Conservation (phyloP, 2,888 invertebrate species). For the Cinara cedri region DNA sequence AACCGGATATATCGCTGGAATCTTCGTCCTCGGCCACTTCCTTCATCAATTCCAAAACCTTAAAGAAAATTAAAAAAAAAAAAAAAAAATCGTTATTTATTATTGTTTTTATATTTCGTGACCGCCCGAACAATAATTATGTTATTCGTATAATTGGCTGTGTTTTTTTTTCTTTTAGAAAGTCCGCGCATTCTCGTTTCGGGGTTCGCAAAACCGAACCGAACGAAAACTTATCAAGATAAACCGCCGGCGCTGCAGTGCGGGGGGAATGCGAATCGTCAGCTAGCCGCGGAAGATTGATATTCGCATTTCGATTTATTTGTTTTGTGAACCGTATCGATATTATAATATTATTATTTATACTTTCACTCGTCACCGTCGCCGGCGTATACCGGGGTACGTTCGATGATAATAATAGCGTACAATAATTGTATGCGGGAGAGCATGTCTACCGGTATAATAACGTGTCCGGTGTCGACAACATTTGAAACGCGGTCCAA, state of each 20-base stretch:
- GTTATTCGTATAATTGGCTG: not conserved
- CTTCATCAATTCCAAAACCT: constrained; percentile 77
- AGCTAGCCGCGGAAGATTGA: too few relatives aligned
- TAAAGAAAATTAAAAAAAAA: constrained; percentile 34
- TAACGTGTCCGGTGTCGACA: too few relatives aligned
- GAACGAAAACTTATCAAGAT: too few relatives aligned
- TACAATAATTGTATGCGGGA: too few relatives aligned
- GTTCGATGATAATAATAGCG: too few relatives aligned
- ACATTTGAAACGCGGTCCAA: constrained; percentile 26
- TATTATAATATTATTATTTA: not conserved
- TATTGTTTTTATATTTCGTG: not conserved
- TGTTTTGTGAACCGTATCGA: constrained; percentile 32
- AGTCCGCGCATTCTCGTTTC: too few relatives aligned
- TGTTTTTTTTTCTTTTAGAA: too few relatives aligned
- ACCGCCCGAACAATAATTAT: constrained; percentile 9
- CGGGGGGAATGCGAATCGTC: too few relatives aligned
- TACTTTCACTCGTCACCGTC: constrained; percentile 24
- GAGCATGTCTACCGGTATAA: too few relatives aligned
- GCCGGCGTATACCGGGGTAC: too few relatives aligned
- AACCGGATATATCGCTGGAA: constrained; percentile 76
- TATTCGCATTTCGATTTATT: constrained; percentile 29
- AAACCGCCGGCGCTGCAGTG: too few relatives aligned
- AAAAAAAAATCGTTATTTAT: constrained; percentile 17
- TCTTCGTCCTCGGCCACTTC: constrained; percentile 65
- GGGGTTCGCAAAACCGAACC: not conserved